Percentiles rank a stretch among this genome's conserved stretches.
Conservation (phyloP, 2,113 vertebrate species). For the Rutilus rutilus region DNA sequence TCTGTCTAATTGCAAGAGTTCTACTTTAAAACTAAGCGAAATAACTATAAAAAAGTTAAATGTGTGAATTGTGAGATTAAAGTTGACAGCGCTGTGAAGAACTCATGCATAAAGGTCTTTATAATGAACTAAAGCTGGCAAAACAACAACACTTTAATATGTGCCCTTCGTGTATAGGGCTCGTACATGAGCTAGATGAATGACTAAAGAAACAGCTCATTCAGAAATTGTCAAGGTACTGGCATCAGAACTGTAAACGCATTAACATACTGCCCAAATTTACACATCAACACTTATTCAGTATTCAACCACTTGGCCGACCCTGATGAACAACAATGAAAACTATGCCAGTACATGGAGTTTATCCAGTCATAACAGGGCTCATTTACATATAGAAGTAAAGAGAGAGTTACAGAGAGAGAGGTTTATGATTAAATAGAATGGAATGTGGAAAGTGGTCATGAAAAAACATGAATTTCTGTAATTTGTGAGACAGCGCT, state of each 20-base stretch:
- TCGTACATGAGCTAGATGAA: neutral
- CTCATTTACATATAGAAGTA: neutral
- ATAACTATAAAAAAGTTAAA: neutral
- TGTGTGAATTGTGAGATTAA: constrained; percentile 18
- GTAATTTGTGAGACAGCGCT: too few species aligned
- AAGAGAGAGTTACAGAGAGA: neutral
- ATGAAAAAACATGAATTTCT: neutral
- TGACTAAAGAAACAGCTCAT: neutral
- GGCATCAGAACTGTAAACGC: constrained; percentile 3
- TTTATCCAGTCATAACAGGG: neutral
- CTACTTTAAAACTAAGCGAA: neutral
- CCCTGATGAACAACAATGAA: neutral
- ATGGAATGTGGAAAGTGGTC: neutral
- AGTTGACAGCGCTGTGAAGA: neutral
- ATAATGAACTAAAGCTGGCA: constrained; percentile 27
- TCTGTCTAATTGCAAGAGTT: neutral
- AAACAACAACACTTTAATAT: constrained; percentile 9
- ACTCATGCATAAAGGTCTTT: constrained; percentile 23
- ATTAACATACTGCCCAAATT: constrained; percentile 21
- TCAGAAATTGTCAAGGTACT: constrained; percentile 19
- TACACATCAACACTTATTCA: constrained; percentile 12
- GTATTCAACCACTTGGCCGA: constrained; percentile 6
- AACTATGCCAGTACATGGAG: neutral
- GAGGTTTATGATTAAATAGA: neutral
- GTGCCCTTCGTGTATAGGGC: neutral